These are phyloP conservation scores for Pimpla rufipes DNA, from an alignment of 2,888 invertebrate genomes.

Conservation along the genomic window DNA sequence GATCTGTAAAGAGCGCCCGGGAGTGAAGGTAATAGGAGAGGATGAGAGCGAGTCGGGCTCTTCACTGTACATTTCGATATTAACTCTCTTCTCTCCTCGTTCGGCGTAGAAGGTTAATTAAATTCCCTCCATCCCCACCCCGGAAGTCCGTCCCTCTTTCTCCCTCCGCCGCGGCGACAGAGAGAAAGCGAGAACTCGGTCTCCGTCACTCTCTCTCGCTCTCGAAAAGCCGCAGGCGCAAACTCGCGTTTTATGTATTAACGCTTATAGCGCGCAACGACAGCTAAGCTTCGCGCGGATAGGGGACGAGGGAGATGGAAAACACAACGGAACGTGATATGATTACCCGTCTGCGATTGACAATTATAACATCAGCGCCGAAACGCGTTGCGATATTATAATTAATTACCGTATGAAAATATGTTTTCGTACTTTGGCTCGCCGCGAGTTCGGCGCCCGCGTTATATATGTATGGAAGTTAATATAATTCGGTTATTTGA, in stretches of 20 bases:
- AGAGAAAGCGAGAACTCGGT: too few species aligned
- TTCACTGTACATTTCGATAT: conserved; percentile 64
- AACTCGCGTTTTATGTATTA: conserved; percentile 10
- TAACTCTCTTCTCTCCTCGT: conserved; percentile 55
- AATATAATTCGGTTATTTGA: conserved; percentile 42
- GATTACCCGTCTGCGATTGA: conserved; percentile 41
- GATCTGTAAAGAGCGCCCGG: conserved; percentile 46
- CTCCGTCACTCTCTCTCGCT: background rate
- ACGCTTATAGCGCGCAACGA: background rate
- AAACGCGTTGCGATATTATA: conserved; percentile 40
- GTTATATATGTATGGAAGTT: too few species aligned
- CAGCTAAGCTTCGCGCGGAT: conserved; percentile 3
- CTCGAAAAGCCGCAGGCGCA: background rate
- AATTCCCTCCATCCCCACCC: conserved; percentile 18
- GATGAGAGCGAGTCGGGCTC: conserved; percentile 40
- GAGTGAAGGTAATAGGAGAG: conserved; percentile 48
- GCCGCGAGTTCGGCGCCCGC: background rate
- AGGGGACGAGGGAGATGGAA: background rate
- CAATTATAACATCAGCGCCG: conserved; percentile 48
- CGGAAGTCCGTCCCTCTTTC: background rate
- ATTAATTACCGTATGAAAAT: conserved; percentile 52
- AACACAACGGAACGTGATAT: conserved; percentile 45
- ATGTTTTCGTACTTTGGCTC: background rate
- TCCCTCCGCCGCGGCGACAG: background rate
- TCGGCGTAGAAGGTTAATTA: conserved; percentile 55